These are phyloP conservation scores for Camponotus pennsylvanicus DNA, from an alignment of 1,140 invertebrate species.

Conservation along the genomic window DNA sequence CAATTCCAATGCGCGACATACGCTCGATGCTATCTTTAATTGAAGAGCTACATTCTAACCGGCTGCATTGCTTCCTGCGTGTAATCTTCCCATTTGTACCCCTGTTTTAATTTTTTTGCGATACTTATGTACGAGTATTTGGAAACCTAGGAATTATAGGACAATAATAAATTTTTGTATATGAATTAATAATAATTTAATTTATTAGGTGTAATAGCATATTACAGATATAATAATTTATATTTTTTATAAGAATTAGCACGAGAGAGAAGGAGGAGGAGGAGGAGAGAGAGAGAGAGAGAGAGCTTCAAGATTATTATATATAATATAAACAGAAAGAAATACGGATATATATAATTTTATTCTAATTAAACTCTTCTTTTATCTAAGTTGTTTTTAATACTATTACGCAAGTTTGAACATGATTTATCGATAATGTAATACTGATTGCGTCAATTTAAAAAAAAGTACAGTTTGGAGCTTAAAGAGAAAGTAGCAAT, in stretches of 20 bases:
- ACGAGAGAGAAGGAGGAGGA: too few species aligned
- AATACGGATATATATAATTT: background rate
- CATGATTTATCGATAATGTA: background rate
- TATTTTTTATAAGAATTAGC: too few species aligned
- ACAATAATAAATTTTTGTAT: background rate
- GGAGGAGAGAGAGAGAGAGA: too few species aligned
- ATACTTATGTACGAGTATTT: background rate
- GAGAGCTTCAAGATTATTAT: too few species aligned
- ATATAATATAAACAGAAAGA: background rate
- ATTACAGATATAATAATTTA: background rate
- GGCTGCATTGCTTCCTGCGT: background rate
- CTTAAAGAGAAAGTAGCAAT: background rate
- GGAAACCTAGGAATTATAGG: background rate
- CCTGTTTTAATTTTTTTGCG: constrained; percentile 2
- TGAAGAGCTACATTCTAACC: background rate
- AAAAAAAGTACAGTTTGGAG: background rate
- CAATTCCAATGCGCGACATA: constrained; percentile 62
- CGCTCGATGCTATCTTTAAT: constrained; percentile 64
- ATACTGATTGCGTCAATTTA: background rate
- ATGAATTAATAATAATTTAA: background rate
- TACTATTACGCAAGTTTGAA: background rate
- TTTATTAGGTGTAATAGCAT: background rate
- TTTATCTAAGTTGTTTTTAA: background rate
- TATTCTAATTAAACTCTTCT: constrained; percentile 37
- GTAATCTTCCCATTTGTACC: background rate